phyloP scores from a whole-genome alignment of 2,113 vertebrate species.

The Columba janthina region DNA sequence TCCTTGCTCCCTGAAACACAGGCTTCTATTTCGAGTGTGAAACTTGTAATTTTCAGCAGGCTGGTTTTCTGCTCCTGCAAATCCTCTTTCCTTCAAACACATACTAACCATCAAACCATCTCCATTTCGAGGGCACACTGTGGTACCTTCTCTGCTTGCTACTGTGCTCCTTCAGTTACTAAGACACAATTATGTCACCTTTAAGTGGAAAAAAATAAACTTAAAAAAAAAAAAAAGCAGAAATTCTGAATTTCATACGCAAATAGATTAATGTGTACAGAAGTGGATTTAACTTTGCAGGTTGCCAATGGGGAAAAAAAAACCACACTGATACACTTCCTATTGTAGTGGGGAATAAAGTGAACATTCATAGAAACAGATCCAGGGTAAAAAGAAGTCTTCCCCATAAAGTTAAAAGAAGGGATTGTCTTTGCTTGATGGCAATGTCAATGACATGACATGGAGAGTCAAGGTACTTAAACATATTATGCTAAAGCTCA shows the following conservation, averaged over 20 bases:
- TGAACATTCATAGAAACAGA: not conserved
- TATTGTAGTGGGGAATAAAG: not conserved
- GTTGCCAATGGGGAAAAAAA: not conserved
- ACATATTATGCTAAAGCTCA: not conserved
- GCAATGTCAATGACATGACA: not conserved
- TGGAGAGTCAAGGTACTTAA: not conserved
- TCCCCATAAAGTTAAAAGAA: not conserved
- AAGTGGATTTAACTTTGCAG: not conserved
- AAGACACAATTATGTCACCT: not conserved
- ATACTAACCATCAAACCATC: not conserved
- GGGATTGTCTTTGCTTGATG: not conserved
- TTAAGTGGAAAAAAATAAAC: not conserved
- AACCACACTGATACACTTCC: not conserved
- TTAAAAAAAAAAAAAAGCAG: too few relatives aligned
- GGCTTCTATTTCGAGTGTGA: not conserved
- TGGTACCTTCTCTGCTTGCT: not conserved
- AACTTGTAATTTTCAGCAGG: conserved; percentile 7
- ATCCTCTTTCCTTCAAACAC: not conserved
- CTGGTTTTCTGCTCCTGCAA: not conserved
- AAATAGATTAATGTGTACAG: not conserved
- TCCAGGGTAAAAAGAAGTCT: not conserved
- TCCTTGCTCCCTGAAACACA: not conserved
- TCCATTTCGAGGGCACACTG: not conserved
- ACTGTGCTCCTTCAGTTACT: not conserved
- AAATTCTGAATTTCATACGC: not conserved